Evolutionary conservation across 2,797 vertebrate species (phyloP).

Genomic region (Garrulus glandarius): DNA sequence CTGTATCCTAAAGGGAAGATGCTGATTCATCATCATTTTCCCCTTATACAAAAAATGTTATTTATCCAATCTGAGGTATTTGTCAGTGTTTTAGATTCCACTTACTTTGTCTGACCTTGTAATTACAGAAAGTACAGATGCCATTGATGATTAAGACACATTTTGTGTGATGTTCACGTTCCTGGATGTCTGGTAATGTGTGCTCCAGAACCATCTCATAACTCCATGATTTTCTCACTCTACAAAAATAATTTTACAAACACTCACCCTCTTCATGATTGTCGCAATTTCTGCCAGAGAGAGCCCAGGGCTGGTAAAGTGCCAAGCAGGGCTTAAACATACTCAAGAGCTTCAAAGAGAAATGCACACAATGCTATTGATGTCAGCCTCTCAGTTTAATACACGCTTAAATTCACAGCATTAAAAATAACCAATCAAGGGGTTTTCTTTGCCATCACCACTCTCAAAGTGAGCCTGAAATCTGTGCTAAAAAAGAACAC

Average conservation of each 20-base stretch:
- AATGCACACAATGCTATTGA: constrained; percentile 52
- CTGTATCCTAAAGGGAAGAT: not conserved
- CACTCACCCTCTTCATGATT: not conserved
- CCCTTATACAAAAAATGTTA: not conserved
- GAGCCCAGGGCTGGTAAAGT: constrained; percentile 24
- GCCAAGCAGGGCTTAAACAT: constrained; percentile 49
- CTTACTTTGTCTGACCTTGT: not conserved
- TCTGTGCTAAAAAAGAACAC: not conserved
- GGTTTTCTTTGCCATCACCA: not conserved
- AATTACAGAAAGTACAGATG: not conserved
- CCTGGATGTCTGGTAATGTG: not conserved
- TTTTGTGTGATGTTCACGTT: not conserved
- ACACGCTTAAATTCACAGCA: constrained; percentile 52
- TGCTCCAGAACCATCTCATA: not conserved
- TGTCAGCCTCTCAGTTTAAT: constrained; percentile 53
- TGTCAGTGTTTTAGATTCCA: not conserved
- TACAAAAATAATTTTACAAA: constrained; percentile 24
- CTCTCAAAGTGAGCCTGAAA: not conserved
- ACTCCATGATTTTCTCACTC: not conserved
- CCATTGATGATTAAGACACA: not conserved
- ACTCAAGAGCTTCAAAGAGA: constrained; percentile 60
- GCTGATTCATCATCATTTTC: not conserved
- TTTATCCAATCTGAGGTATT: not conserved
- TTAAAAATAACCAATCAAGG: constrained; percentile 58
- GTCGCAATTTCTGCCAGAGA: constrained; percentile 16